A percentile compares a stretch with the other conserved stretches of the same genome.
phyloP scores from a whole-genome alignment of 2,113 vertebrate genomes.

The Puffinus mauretanicus region DNA sequence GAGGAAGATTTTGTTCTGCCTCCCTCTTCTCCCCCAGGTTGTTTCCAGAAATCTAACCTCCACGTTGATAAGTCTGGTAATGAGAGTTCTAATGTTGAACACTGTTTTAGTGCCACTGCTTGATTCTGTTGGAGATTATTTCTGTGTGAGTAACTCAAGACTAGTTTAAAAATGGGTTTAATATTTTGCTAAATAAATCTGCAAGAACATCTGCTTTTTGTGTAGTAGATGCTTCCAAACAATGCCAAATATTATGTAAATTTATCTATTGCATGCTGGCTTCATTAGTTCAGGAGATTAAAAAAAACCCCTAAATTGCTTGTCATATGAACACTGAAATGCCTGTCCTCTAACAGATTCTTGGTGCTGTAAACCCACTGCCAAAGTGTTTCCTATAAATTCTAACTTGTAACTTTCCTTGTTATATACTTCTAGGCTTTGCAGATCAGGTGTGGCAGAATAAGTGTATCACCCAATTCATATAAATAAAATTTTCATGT shows the following conservation, averaged over 20 bases:
- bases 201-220: not conserved
- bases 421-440: not conserved
- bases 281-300: not conserved
- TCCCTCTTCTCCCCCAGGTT: not conserved
- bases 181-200: not conserved
- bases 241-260: not conserved
- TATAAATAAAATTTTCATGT: not conserved
- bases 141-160: not conserved
- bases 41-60: not conserved
- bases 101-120: not conserved
- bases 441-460: not conserved
- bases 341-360: not conserved
- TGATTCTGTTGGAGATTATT: not conserved
- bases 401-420: not conserved
- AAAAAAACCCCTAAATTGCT: not conserved
- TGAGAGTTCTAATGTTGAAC: not conserved
- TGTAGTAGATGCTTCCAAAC: not conserved
- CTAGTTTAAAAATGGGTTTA: not conserved
- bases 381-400: not conserved
- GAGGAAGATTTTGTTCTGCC: not conserved
- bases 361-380: not conserved
- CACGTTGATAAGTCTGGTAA: not conserved
- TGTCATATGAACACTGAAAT: not conserved
- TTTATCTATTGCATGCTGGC: not conserved
- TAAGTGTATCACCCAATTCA: not conserved